Percentiles rank a stretch among this genome's conserved stretches.
These are phyloP conservation scores for Physella acuta DNA, from an alignment of 1,140 invertebrate species.

Conservation along the genomic window DNA sequence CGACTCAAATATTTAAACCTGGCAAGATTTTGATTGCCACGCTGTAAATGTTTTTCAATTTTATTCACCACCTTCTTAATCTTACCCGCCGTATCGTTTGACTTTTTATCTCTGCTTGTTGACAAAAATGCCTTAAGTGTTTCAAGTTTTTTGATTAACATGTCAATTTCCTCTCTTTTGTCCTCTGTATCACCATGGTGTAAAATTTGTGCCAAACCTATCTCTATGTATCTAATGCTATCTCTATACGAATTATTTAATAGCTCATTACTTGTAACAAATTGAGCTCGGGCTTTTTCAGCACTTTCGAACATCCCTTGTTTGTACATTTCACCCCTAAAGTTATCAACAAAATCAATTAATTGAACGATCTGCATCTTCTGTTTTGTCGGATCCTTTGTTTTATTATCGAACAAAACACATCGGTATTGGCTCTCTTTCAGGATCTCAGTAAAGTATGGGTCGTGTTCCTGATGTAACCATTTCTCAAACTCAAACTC, in stretches of 20 bases:
- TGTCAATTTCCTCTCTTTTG: slow-evolving; percentile 2
- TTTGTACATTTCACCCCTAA: slow-evolving; percentile 3
- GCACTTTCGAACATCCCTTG: slow-evolving; percentile 11
- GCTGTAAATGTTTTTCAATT: background rate
- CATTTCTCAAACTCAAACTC: background rate
- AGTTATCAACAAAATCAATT: slow-evolving; percentile 5
- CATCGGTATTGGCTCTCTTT: slow-evolving; percentile 17
- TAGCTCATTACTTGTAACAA: slow-evolving; percentile 2
- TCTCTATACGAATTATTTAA: slow-evolving; percentile 4
- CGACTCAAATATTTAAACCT: background rate
- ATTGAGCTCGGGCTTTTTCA: slow-evolving; percentile 14
- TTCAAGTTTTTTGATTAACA: too few relatives aligned
- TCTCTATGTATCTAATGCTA: slow-evolving; percentile 8
- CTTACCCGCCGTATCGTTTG: background rate
- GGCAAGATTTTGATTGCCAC: background rate
- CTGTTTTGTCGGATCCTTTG: slow-evolving; percentile 11
- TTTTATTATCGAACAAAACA: slow-evolving; percentile 21
- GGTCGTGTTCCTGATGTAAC: slow-evolving; percentile 6
- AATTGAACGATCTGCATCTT: slow-evolving; percentile 7
- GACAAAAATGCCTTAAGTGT: too few relatives aligned
- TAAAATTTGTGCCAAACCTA: slow-evolving; percentile 12
- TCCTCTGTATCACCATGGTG: background rate
- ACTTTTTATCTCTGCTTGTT: too few relatives aligned
- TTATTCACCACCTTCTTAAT: background rate
- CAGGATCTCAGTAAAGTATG: background rate